phyloP scores from a whole-genome alignment of 2,888 invertebrate species.

The Chaitophorus viminalis region DNA sequence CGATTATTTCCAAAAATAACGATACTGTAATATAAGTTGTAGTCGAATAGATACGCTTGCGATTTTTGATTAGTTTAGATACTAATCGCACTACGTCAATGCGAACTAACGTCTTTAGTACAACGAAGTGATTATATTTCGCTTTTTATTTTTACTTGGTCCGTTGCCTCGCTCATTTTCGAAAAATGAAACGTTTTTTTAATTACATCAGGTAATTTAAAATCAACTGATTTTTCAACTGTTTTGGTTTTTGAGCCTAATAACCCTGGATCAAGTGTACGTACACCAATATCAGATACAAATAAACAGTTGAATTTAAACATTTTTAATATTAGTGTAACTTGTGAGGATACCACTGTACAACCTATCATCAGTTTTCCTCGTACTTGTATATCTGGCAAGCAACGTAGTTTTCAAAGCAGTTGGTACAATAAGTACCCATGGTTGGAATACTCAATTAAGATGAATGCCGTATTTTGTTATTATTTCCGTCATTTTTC shows the following conservation, averaged over 20 bases:
- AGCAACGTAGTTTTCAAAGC: constrained; percentile 22
- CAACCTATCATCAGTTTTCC: neutral
- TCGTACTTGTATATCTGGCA: neutral
- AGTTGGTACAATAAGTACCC: constrained; percentile 37
- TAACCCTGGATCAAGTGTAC: neutral
- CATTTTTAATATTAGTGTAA: neutral
- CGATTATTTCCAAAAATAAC: neutral
- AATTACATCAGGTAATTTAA: neutral
- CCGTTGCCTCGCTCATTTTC: neutral
- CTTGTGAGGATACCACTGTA: neutral
- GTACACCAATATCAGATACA: neutral
- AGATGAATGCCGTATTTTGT: constrained; percentile 31
- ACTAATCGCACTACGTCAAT: neutral
- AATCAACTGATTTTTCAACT: too few species aligned
- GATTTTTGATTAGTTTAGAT: too few species aligned
- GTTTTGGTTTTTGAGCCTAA: neutral
- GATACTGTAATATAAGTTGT: neutral
- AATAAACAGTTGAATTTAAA: neutral
- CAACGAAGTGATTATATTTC: neutral
- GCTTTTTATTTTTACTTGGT: neutral
- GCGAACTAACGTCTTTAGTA: neutral
- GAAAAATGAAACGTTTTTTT: neutral
- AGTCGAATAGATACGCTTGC: neutral
- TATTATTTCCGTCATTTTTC: constrained; percentile 6
- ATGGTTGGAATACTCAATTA: constrained; percentile 27